Evolutionary conservation across 2,888 invertebrate genomes (phyloP).

Genomic region (Beris chalybata): DNA sequence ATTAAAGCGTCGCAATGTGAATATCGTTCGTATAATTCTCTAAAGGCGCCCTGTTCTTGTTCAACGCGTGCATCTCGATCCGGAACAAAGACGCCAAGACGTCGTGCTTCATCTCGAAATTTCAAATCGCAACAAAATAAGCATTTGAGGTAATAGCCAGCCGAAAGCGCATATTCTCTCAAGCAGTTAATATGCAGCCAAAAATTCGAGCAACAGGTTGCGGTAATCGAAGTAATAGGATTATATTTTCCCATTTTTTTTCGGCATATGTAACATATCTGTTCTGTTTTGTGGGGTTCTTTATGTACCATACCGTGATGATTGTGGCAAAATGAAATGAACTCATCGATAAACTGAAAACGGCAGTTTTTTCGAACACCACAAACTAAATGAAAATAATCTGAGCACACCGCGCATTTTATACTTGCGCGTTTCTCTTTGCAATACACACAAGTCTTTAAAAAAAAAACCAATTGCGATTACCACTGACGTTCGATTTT

Average conservation of each 20-base stretch:
- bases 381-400: constrained; percentile 47
- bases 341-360: constrained; percentile 44
- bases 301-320: constrained; percentile 45
- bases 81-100: constrained; percentile 49
- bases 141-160: constrained; percentile 51
- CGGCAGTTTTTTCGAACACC: constrained; percentile 43
- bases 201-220: constrained; percentile 42
- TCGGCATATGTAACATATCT: constrained; percentile 47
- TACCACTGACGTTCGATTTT: no score
- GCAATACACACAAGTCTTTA: constrained; percentile 45
- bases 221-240: constrained; percentile 41
- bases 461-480: neutral
- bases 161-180: constrained; percentile 46
- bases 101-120: constrained; percentile 47
- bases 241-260: constrained; percentile 36
- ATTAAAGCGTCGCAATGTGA: constrained; percentile 62
- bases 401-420: constrained; percentile 44
- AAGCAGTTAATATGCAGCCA: constrained; percentile 49
- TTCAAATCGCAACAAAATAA: constrained; percentile 47
- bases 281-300: constrained; percentile 35
- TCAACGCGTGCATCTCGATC: constrained; percentile 84
- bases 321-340: constrained; percentile 46
- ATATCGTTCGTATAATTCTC: constrained; percentile 67
- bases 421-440: constrained; percentile 43
- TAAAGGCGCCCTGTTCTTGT: constrained; percentile 67